phyloP scores from a whole-genome alignment of 2,113 vertebrate species.

The Tupaia chinensis region DNA sequence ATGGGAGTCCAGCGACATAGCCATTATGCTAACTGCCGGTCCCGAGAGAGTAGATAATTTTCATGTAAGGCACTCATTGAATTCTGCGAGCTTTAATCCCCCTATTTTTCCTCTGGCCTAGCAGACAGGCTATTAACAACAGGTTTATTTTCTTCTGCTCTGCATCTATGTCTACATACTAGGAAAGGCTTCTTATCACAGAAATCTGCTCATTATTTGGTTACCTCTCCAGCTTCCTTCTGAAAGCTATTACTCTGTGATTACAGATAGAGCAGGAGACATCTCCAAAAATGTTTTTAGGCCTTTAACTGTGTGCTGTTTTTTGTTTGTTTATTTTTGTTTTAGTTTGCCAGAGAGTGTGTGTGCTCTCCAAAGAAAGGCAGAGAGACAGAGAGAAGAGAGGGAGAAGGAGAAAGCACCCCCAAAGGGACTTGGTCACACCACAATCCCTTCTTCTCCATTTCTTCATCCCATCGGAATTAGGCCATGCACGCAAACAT shows the following conservation, averaged over 20 bases:
- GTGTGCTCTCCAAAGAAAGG: no score
- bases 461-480: no score
- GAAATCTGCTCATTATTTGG: constrained; percentile 67
- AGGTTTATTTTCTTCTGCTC: constrained; percentile 12
- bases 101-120: constrained; percentile 4
- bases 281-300: background rate
- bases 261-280: constrained; percentile 21
- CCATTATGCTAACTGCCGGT: no score
- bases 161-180: background rate
- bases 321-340: background rate
- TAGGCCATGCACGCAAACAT: no score
- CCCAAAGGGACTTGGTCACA: no score
- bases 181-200: background rate
- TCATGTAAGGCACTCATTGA: background rate
- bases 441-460: no score
- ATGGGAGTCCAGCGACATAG: no score
- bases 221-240: constrained; percentile 60
- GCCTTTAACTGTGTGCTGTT: background rate
- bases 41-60: background rate
- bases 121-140: background rate
- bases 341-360: no score
- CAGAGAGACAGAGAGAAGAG: no score
- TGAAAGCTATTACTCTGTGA: constrained; percentile 25
- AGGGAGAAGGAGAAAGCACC: no score
- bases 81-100: background rate